phyloP scores from a whole-genome alignment of 2,797 vertebrate species.

The Zalophus californianus region DNA sequence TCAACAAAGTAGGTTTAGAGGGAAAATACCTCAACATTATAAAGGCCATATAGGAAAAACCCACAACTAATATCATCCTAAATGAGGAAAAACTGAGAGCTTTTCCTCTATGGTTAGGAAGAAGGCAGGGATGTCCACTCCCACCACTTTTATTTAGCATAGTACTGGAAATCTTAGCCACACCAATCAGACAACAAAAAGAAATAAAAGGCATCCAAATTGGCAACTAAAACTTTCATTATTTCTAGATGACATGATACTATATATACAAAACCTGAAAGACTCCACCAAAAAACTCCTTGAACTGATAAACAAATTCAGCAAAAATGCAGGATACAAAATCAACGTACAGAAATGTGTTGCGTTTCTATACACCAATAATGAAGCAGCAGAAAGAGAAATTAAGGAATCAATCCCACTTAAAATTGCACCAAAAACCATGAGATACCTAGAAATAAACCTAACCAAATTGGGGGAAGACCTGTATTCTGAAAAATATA shows the following conservation, averaged over 20 bases:
- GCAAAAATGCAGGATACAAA: neutral
- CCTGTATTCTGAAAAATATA: too few relatives aligned
- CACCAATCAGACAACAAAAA: neutral
- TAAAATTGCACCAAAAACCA: neutral
- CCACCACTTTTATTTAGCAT: neutral
- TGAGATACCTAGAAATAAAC: too few relatives aligned
- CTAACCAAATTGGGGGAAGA: too few relatives aligned
- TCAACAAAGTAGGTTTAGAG: neutral
- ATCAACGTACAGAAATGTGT: neutral
- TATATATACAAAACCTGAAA: neutral
- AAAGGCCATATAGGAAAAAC: neutral
- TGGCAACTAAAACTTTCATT: neutral
- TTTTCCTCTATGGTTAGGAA: neutral
- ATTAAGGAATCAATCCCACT: neutral
- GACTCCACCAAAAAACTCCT: neutral
- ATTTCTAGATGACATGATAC: neutral
- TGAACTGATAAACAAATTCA: neutral
- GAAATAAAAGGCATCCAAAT: neutral
- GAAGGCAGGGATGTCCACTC: neutral
- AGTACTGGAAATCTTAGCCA: neutral
- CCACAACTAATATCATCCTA: neutral
- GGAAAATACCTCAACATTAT: neutral
- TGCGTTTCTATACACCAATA: neutral
- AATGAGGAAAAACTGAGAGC: neutral
- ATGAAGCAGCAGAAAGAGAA: neutral